These are phyloP conservation scores for Cyrtorhinus lividipennis DNA, from an alignment of 1,140 invertebrate genomes.

Conservation along the genomic window DNA sequence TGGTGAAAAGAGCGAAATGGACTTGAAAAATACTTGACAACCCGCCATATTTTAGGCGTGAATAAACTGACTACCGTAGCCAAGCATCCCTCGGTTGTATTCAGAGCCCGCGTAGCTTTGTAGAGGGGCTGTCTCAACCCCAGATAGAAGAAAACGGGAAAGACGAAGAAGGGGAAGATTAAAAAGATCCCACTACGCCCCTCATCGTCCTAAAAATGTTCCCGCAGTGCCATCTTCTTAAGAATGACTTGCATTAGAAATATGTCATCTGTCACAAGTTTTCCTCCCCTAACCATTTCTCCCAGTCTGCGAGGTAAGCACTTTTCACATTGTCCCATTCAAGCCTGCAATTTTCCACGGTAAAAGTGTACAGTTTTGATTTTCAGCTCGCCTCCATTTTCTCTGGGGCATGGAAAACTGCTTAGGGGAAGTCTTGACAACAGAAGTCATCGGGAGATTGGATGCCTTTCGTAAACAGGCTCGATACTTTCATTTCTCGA, in stretches of 20 bases:
- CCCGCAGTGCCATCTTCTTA: neutral
- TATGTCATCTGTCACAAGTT: slow-evolving; percentile 3
- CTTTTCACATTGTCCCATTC: neutral
- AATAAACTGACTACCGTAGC: neutral
- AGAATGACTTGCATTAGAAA: slow-evolving; percentile 8
- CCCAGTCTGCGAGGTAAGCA: neutral
- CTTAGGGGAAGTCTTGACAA: no score
- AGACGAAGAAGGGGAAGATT: neutral
- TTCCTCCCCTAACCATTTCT: neutral
- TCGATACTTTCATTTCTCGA: no score
- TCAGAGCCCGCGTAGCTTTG: neutral
- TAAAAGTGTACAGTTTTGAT: neutral
- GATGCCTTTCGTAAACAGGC: no score
- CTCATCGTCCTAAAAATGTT: neutral
- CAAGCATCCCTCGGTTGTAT: neutral
- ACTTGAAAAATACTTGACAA: neutral
- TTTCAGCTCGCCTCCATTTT: no score
- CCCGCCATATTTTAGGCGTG: neutral
- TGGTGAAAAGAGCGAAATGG: no score
- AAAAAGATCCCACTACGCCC: neutral
- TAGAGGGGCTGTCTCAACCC: neutral
- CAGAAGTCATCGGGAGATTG: no score
- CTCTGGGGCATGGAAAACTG: no score
- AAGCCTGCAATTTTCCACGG: neutral
- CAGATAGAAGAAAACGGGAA: neutral